Base-by-base conservation (phyloP, 2,797 vertebrate genomes). In the Oryzias dopingdopingensis region DNA sequence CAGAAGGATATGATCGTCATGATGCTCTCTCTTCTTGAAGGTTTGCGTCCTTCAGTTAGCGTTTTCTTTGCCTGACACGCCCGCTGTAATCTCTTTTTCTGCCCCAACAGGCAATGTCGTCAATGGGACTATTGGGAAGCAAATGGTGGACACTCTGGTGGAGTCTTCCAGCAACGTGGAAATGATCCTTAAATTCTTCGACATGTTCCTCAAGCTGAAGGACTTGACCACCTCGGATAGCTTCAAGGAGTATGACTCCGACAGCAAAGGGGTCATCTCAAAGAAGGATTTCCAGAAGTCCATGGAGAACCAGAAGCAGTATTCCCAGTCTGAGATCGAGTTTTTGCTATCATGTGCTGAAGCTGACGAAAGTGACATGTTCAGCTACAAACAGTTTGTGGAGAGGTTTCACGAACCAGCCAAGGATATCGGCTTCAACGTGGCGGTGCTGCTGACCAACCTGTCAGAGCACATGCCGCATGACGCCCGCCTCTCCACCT, bases 1-100 rank as follows among this genome's bases (percentile, higher is more conserved):
- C 94, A 99, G 81, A 94, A 99, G 89, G 97, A 99, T 88, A 99
- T 99, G 97, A 95, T 99, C 56, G 96, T 99, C 84, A 99, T 99
- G 97, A 93, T 98, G 86, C 92, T 99, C 42, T 99, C 97, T 59
- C 93, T 99, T 67, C 92, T 99, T 73, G 97, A 99, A 96, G 97
- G 97, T 99, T 85, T 59, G 80, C 44, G 62, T 56, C 47, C 29
- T 23, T 60, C 4, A 16, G 14, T 18, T 18, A 18, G 18, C 18
- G 18, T 29, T 41, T 70, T 64, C 40, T 24, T 69, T 52, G 24
- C 4, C 42, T 69, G n/a, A 66, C 14, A 49, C 6, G 4, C 2
- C 20, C 52, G 14, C 20, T 37, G 23, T 15, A 17, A 13, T 65
- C n/a, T 6, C 50, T 20, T 50, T 45, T 43, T 1, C 60, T 57